A percentile compares a stretch with the other conserved stretches of the same genome.
These are phyloP conservation scores for Sitobion miscanthi DNA, from an alignment of 1,140 invertebrate genomes.

Conservation along the genomic window DNA sequence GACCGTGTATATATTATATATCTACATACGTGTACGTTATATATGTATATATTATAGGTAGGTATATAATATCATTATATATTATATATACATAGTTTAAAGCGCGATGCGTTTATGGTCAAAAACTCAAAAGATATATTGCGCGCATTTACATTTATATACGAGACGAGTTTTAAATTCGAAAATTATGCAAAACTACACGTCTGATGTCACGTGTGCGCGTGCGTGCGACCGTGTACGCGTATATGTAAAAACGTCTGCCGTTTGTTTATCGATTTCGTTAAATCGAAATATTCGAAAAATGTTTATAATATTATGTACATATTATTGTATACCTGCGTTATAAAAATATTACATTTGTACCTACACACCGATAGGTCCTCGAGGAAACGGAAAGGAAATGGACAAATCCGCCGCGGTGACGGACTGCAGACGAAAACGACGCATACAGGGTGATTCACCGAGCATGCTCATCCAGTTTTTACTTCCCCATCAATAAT, in stretches of 20 bases:
- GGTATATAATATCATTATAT: background rate
- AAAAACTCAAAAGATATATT: constrained; percentile 29
- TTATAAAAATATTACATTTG: background rate
- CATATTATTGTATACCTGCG: background rate
- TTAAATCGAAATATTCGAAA: constrained; percentile 24
- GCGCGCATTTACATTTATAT: constrained; percentile 4
- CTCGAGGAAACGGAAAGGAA: background rate
- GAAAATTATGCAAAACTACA: constrained; percentile 32
- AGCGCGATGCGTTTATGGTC: background rate
- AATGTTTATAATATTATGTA: background rate
- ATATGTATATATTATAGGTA: background rate
- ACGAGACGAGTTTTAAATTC: constrained; percentile 33
- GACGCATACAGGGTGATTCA: too few species aligned
- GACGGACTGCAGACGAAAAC: too few species aligned
- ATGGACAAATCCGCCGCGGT: background rate
- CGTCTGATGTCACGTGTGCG: background rate
- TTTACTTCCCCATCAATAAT: too few species aligned
- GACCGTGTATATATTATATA: background rate
- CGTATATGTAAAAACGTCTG: background rate
- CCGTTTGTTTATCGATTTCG: constrained; percentile 15
- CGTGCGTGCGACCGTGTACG: background rate
- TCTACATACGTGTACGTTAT: background rate
- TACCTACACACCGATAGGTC: background rate
- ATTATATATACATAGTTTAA: background rate
- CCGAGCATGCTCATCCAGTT: too few species aligned